Conservation (phyloP, 2,113 vertebrate genomes). For the Canis aureus region DNA sequence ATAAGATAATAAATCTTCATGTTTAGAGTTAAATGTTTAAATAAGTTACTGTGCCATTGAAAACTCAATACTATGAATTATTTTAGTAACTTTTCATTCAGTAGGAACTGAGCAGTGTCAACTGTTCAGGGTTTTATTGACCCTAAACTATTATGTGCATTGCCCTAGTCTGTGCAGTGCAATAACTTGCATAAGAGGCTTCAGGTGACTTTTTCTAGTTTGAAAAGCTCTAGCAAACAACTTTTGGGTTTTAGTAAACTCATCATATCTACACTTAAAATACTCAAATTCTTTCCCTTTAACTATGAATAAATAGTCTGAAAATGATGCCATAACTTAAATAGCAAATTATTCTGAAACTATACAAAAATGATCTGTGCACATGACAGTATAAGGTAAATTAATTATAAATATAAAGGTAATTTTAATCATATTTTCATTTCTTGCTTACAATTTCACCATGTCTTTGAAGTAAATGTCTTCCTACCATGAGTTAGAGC, state of each 20-base stretch:
- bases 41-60: constrained; percentile 1
- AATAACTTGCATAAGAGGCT: constrained; percentile 44
- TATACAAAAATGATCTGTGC: constrained; percentile 12
- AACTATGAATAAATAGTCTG: constrained; percentile 24
- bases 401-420: constrained; percentile 50
- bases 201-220: constrained; percentile 39
- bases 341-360: constrained; percentile 56
- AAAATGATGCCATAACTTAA: constrained; percentile 63
- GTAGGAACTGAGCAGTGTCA: constrained; percentile 26
- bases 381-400: constrained; percentile 46
- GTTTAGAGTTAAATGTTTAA: constrained; percentile 40
- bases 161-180: neutral
- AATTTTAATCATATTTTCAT: constrained; percentile 45
- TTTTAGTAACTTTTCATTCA: constrained; percentile 62
- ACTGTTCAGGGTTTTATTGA: constrained; percentile 34
- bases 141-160: neutral
- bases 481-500: constrained; percentile 61
- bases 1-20: constrained; percentile 13
- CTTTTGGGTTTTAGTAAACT: constrained; percentile 41
- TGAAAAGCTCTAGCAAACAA: constrained; percentile 59
- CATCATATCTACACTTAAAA: constrained; percentile 51
- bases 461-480: constrained; percentile 49
- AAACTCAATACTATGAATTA: constrained; percentile 5
- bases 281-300: constrained; percentile 27
- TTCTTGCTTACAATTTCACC: constrained; percentile 55